A percentile compares a stretch with the other conserved stretches of the same genome.
Evolutionary conservation across 2,797 vertebrate genomes (phyloP).

Genomic region (Lepilemur septentrionalis): DNA sequence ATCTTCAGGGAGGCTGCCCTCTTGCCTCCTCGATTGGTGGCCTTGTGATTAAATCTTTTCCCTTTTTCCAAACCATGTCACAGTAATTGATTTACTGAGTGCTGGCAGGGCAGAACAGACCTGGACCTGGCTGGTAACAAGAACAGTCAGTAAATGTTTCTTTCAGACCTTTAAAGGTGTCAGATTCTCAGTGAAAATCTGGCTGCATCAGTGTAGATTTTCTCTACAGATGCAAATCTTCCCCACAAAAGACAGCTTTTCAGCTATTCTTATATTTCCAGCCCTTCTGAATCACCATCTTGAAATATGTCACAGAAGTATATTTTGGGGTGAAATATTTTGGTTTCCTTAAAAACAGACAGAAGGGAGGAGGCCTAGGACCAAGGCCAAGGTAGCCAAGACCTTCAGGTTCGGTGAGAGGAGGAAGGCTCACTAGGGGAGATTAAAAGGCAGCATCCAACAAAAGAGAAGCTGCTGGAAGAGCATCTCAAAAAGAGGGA

Average conservation of each 20-base stretch:
- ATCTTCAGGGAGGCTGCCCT: background rate
- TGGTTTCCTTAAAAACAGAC: background rate
- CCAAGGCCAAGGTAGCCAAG: background rate
- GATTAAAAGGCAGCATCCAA: background rate
- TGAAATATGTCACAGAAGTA: background rate
- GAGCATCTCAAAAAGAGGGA: background rate
- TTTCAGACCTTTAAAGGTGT: background rate
- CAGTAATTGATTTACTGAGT: background rate
- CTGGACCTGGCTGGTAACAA: background rate
- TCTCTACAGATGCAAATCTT: background rate
- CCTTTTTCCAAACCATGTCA: background rate
- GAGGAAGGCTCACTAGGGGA: background rate
- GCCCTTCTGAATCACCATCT: background rate
- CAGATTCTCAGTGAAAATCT: background rate
- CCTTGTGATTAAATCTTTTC: background rate
- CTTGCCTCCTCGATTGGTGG: background rate
- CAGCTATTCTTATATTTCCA: background rate
- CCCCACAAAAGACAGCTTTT: background rate
- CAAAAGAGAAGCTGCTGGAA: background rate
- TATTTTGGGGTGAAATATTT: background rate
- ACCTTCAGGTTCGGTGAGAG: background rate
- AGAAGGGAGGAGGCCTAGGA: background rate
- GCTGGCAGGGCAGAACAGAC: background rate
- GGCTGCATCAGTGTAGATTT: background rate
- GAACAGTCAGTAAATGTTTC: background rate